Conservation (phyloP, 1,140 invertebrate genomes). For the Plectrocnemia conspersa region DNA sequence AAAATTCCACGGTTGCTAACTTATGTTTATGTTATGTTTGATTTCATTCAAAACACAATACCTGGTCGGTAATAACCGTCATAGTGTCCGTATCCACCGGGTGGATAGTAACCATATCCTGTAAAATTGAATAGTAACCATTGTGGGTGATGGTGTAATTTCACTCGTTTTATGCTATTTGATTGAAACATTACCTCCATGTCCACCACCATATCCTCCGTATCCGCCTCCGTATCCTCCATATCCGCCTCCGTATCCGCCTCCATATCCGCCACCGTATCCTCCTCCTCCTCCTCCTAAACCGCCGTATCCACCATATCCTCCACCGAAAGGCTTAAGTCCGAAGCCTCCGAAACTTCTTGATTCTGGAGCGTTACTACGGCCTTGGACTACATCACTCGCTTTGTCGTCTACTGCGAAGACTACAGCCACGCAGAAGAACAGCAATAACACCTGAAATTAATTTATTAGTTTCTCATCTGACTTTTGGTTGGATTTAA, state of each 20-base stretch:
- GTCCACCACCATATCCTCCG: conserved; percentile 19
- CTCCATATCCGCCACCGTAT: conserved; percentile 26
- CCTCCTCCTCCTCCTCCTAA: conserved; percentile 14
- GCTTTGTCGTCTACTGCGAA: conserved; percentile 19
- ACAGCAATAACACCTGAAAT: conserved; percentile 21
- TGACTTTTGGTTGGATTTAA: background rate
- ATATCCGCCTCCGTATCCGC: conserved; percentile 18
- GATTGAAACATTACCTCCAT: background rate
- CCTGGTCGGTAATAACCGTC: conserved; percentile 23
- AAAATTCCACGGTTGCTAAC: too few species aligned
- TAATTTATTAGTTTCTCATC: background rate
- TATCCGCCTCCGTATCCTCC: conserved; percentile 16
- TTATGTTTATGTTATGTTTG: too few species aligned
- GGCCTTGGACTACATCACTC: conserved; percentile 4
- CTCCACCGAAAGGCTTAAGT: conserved; percentile 12
- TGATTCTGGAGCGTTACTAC: conserved; percentile 10
- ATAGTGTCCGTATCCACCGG: conserved; percentile 17
- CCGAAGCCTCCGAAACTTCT: conserved; percentile 26
- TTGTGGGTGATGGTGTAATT: conserved; percentile 3
- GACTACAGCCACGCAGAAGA: conserved; percentile 17
- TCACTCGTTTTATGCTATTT: background rate
- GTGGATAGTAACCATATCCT: conserved; percentile 18
- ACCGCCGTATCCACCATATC: background rate
- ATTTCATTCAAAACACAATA: too few species aligned
- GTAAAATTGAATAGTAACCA: conserved; percentile 8